These are phyloP conservation scores for Lithosia quadra DNA, from an alignment of 2,888 invertebrate species.

Conservation along the genomic window DNA sequence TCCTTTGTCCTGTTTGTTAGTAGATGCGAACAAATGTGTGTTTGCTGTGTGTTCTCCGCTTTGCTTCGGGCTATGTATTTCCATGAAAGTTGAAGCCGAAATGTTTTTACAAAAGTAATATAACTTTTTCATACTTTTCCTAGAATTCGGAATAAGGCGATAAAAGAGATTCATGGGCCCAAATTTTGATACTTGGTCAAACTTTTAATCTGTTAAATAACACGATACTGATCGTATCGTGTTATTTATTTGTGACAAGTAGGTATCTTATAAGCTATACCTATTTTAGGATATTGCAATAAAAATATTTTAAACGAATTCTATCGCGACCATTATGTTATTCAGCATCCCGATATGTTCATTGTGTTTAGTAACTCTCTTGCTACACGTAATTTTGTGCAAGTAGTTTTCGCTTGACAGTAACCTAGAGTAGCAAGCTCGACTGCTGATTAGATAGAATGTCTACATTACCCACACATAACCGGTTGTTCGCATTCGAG, in stretches of 20 bases:
- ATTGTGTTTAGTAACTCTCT: not conserved
- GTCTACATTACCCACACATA: not conserved
- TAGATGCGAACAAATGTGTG: conserved; percentile 70
- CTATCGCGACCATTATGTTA: no score
- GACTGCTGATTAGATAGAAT: not conserved
- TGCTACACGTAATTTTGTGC: not conserved
- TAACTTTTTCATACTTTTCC: conserved; percentile 57
- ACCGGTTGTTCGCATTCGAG: not conserved
- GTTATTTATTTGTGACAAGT: conserved; percentile 45
- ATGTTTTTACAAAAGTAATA: conserved; percentile 59
- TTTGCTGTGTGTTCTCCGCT: conserved; percentile 64
- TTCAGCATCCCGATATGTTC: not conserved
- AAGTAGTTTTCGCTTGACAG: not conserved
- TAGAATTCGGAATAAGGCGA: conserved; percentile 36
- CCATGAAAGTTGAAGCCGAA: conserved; percentile 58
- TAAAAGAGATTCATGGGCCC: conserved; percentile 32
- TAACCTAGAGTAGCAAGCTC: not conserved
- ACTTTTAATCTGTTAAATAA: conserved; percentile 32
- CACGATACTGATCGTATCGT: no score
- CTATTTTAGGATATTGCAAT: no score
- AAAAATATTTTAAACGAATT: no score
- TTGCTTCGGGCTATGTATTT: conserved; percentile 59
- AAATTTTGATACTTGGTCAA: conserved; percentile 32
- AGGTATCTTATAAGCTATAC: no score
- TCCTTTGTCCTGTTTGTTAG: conserved; percentile 74